A percentile compares a stretch with the other conserved stretches of the same genome.
Evolutionary conservation across 2,797 vertebrate genomes (phyloP).

Genomic region (Acrossocheilus fasciatus): DNA sequence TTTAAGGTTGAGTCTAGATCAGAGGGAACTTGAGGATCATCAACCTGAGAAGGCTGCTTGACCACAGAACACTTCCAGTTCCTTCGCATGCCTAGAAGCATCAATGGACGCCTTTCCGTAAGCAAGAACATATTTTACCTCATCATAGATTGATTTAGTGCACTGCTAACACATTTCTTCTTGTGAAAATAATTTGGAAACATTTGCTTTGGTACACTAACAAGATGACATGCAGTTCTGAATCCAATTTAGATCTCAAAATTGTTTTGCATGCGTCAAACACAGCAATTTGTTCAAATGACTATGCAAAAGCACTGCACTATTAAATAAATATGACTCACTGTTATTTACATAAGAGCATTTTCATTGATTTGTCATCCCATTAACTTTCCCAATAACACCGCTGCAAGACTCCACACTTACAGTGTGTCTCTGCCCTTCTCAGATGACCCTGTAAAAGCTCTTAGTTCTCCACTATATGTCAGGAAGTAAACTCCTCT

Average conservation of each 20-base stretch:
- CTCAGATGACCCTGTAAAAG: slow-evolving; percentile 10
- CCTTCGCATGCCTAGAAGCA: background rate
- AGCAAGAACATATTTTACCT: background rate
- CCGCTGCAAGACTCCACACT: background rate
- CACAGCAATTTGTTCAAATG: slow-evolving; percentile 48
- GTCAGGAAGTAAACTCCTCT: background rate
- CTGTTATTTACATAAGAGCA: slow-evolving; percentile 30
- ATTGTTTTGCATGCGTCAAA: background rate
- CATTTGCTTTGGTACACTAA: background rate
- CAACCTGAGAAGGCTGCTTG: background rate
- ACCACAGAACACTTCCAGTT: background rate
- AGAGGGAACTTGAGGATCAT: background rate
- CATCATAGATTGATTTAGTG: background rate
- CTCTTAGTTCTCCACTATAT: background rate
- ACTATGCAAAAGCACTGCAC: background rate
- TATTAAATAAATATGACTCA: slow-evolving; percentile 29
- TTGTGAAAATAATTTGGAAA: background rate
- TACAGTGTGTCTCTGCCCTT: background rate
- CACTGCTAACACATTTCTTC: background rate
- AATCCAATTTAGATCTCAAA: background rate
- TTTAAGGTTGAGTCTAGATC: slow-evolving; percentile 1
- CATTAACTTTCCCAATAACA: slow-evolving; percentile 37
- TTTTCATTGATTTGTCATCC: slow-evolving; percentile 18
- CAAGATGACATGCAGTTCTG: background rate
- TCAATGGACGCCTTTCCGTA: background rate